Conservation (phyloP, 1,140 invertebrate species). For the Lepidostoma basale region DNA sequence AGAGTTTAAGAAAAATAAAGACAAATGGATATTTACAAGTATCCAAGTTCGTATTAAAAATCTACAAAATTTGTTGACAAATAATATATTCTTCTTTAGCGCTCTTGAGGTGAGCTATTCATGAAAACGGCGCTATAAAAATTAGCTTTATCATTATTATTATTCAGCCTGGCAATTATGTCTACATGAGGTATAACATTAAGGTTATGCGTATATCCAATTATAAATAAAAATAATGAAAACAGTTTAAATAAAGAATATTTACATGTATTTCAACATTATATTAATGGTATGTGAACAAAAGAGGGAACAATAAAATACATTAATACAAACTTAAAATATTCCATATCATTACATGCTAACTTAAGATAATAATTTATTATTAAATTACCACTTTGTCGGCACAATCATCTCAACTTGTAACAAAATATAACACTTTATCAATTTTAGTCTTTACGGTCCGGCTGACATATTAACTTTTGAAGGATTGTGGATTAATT, state of each 20-base stretch:
- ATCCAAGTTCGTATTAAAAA: no score
- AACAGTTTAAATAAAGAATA: slow-evolving; percentile 12
- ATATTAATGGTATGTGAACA: slow-evolving; percentile 6
- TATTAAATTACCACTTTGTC: background rate
- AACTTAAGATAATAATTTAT: slow-evolving; percentile 29
- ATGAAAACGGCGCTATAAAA: no score
- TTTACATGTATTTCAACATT: slow-evolving; percentile 17
- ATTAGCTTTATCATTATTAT: no score
- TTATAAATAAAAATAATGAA: no score
- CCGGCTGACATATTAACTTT: slow-evolving; percentile 15
- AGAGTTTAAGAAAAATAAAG: no score
- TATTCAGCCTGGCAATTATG: no score
- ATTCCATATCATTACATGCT: background rate
- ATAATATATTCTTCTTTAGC: no score
- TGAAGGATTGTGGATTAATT: slow-evolving; percentile 31
- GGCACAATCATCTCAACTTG: background rate
- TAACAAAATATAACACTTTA: slow-evolving; percentile 26
- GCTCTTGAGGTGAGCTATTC: no score
- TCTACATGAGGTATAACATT: no score
- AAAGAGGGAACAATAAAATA: background rate
- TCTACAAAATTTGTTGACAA: no score
- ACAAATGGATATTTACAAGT: no score
- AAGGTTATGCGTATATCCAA: no score
- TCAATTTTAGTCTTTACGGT: slow-evolving; percentile 1
- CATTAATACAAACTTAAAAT: slow-evolving; percentile 17